A percentile compares a stretch with the other conserved stretches of the same genome.
Conservation (phyloP, 2,888 invertebrate species). For the Anagyrus pseudococci region DNA sequence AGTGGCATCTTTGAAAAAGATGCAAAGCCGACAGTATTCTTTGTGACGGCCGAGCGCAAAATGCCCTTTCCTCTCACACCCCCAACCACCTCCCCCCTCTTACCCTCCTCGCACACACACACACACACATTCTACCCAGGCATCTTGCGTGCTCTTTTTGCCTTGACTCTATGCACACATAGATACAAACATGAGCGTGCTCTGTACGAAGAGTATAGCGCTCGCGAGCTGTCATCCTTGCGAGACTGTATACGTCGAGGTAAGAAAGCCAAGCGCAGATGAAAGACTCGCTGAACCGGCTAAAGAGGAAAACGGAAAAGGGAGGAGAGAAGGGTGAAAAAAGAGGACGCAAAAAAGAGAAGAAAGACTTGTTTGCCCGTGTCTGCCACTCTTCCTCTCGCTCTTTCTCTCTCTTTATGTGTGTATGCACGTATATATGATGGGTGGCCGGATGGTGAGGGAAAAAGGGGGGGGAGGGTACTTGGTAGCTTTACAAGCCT, state of each 20-base stretch:
- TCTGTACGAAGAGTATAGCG: no score
- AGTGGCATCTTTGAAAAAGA: slow-evolving; percentile 59
- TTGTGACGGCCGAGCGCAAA: slow-evolving; percentile 51
- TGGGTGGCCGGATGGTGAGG: no score
- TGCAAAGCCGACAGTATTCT: slow-evolving; percentile 62
- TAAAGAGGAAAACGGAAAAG: no score
- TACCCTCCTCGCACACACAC: slow-evolving; percentile 39
- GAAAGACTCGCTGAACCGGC: neutral
- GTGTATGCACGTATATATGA: no score
- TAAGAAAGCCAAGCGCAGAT: slow-evolving; percentile 2
- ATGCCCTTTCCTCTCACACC: slow-evolving; percentile 25
- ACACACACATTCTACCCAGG: no score
- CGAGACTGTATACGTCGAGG: neutral
- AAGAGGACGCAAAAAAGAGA: slow-evolving; percentile 19
- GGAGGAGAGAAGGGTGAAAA: neutral
- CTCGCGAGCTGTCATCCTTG: no score
- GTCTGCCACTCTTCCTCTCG: no score
- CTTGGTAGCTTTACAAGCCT: slow-evolving; percentile 45
- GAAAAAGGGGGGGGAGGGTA: no score
- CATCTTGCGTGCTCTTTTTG: slow-evolving; percentile 35
- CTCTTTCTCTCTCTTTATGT: no score
- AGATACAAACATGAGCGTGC: no score
- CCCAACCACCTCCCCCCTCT: slow-evolving; percentile 31
- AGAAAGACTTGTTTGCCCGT: no score
- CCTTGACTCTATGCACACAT: no score